Percentiles rank a stretch among this genome's conserved stretches.
These are phyloP conservation scores for Adelosebastes latens DNA, from an alignment of 2,797 vertebrate species.

Conservation along the genomic window DNA sequence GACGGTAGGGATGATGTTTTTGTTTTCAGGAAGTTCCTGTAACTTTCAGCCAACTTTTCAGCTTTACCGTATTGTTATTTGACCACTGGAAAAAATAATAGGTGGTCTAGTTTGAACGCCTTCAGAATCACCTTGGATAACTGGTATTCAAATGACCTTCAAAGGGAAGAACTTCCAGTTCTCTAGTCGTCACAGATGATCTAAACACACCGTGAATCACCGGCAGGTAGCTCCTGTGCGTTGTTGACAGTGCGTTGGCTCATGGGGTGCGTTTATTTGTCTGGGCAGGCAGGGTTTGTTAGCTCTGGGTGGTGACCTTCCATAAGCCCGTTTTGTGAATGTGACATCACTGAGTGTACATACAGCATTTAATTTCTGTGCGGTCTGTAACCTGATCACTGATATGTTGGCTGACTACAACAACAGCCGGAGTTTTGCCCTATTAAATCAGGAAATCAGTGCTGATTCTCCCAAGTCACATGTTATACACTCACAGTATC, in stretches of 20 bases:
- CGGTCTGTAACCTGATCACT: neutral
- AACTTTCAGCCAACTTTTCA: neutral
- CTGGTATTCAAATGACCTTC: neutral
- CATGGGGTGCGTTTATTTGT: conserved; percentile 63
- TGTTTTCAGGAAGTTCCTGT: neutral
- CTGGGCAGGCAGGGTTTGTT: conserved; percentile 72
- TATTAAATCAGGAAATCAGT: neutral
- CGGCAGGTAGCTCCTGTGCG: neutral
- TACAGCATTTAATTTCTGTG: neutral
- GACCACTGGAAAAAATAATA: neutral
- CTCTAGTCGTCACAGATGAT: neutral
- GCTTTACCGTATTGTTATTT: neutral
- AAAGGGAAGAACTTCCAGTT: neutral
- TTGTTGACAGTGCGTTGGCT: conserved; percentile 17
- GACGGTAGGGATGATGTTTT: neutral
- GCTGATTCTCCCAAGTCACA: neutral
- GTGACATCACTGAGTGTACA: conserved; percentile 14
- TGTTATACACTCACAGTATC: neutral
- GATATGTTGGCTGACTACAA: neutral
- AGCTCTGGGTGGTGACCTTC: conserved; percentile 67
- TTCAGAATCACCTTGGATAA: neutral
- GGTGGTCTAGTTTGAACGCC: neutral
- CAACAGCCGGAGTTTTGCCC: neutral
- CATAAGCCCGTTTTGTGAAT: conserved; percentile 29
- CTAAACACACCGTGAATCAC: neutral